Evolutionary conservation across 2,113 vertebrate species (phyloP).

Genomic region (Tyto alba): DNA sequence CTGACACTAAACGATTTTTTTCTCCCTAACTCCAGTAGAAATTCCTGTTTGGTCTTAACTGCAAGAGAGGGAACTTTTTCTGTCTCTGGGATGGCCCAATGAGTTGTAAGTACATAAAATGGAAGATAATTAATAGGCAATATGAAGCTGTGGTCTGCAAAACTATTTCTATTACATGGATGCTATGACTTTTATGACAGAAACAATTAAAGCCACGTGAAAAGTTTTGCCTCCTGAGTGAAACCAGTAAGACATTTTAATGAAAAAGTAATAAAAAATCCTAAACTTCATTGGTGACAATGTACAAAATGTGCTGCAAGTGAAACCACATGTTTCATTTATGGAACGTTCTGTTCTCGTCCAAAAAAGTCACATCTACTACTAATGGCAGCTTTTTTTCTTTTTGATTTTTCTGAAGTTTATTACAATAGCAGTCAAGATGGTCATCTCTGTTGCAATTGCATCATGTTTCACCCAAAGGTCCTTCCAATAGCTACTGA

Average conservation of each 20-base stretch:
- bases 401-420: background rate
- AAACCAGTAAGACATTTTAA: constrained; percentile 63
- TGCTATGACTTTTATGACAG: constrained; percentile 61
- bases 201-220: constrained; percentile 65
- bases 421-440: background rate
- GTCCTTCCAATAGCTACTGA: background rate
- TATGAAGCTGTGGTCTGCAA: constrained; percentile 29
- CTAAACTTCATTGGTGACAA: constrained; percentile 58
- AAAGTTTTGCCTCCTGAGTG: constrained; percentile 60
- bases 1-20: background rate
- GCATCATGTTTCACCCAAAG: background rate
- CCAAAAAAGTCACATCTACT: constrained; percentile 43
- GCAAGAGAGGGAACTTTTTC: background rate
- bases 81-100: background rate
- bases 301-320: constrained; percentile 55
- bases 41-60: background rate
- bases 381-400: background rate
- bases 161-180: constrained; percentile 55
- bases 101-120: constrained; percentile 24
- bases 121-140: constrained; percentile 5
- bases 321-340: constrained; percentile 63
- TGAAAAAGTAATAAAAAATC: constrained; percentile 64
- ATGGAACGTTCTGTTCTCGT: constrained; percentile 47
- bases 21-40: background rate
- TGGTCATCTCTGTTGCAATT: background rate